Conservation (phyloP, 2,113 vertebrate genomes). For the Clarias gariepinus region DNA sequence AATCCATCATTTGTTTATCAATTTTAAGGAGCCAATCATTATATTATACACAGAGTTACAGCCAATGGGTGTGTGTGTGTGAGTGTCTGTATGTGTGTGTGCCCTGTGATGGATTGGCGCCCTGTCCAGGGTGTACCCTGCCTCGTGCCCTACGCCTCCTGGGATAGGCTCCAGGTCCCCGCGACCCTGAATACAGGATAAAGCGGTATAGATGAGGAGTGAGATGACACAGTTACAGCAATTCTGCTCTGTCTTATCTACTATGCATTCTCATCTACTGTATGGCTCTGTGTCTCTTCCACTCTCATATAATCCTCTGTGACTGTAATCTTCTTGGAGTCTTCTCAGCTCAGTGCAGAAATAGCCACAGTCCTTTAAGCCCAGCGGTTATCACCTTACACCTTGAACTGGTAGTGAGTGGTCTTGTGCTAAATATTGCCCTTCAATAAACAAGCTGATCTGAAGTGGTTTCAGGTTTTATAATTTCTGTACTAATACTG, state of each 20-base stretch:
- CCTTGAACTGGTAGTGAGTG: constrained; percentile 50
- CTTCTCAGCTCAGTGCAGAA: constrained; percentile 59
- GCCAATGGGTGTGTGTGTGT: too few species aligned
- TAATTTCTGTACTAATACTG: background rate
- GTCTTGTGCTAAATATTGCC: constrained; percentile 56
- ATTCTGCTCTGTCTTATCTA: constrained; percentile 26
- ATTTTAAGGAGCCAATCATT: background rate
- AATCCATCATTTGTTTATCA: background rate
- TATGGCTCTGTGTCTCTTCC: constrained; percentile 48
- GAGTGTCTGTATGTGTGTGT: too few species aligned
- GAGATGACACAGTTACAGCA: background rate
- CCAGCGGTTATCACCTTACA: constrained; percentile 57
- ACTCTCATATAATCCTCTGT: constrained; percentile 61
- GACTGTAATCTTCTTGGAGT: constrained; percentile 59
- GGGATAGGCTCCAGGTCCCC: too few species aligned
- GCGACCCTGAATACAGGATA: too few species aligned
- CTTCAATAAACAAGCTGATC: constrained; percentile 3
- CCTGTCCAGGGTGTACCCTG: too few species aligned
- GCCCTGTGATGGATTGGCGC: too few species aligned
- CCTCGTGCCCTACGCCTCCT: too few species aligned
- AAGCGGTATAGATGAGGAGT: too few species aligned
- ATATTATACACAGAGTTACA: too few species aligned
- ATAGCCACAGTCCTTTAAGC: constrained; percentile 61
- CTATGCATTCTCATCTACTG: constrained; percentile 13
- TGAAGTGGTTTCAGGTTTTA: background rate